Evolutionary conservation across 2,113 vertebrate species (phyloP).

Genomic region (Arothron firmamentum): DNA sequence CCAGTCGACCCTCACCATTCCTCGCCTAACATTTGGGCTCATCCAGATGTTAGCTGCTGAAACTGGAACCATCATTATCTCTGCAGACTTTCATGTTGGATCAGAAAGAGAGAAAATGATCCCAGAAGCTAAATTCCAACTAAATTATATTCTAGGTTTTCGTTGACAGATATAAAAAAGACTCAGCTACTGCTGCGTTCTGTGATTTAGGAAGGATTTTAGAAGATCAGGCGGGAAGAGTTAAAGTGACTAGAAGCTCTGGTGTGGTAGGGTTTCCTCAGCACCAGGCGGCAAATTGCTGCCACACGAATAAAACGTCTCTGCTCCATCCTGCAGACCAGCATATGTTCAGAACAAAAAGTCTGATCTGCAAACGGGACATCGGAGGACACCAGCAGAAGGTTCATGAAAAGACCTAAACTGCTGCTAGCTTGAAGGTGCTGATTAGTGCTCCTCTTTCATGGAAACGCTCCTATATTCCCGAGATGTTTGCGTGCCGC

Average conservation of each 20-base stretch:
- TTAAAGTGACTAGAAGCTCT: background rate
- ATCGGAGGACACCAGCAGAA: background rate
- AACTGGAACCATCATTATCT: too few species aligned
- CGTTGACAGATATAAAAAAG: too few species aligned
- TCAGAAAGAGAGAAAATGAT: too few species aligned
- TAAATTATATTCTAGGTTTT: too few species aligned
- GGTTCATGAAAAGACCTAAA: conserved; percentile 1
- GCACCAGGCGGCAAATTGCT: background rate
- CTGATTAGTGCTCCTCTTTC: background rate
- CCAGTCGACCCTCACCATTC: too few species aligned
- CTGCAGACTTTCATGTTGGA: too few species aligned
- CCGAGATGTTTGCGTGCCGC: conserved; percentile 10
- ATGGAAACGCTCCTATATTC: background rate
- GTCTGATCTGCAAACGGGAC: background rate
- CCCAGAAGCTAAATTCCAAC: too few species aligned
- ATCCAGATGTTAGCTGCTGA: too few species aligned
- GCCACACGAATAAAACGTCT: background rate
- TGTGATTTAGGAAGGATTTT: too few species aligned
- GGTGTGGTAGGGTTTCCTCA: background rate
- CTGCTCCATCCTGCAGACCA: background rate
- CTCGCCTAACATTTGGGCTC: too few species aligned
- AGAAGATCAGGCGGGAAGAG: background rate
- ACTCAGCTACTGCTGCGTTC: too few species aligned
- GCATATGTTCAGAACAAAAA: background rate
- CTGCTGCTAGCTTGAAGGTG: conserved; percentile 4